Base-by-base conservation (phyloP, 1,140 invertebrate species). In the Argopecten irradians region DNA sequence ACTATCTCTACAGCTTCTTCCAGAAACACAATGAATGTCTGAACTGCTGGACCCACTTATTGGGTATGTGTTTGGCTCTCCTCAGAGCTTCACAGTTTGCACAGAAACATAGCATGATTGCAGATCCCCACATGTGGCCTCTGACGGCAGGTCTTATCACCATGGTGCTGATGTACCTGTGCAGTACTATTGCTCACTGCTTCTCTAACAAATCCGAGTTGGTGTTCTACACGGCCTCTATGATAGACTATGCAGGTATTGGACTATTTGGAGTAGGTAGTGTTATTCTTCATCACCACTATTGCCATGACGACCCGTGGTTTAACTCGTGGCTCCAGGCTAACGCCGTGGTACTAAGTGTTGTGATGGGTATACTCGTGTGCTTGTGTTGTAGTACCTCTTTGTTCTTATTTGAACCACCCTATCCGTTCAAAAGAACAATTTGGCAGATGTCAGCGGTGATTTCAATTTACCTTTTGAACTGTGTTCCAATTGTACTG, bases 1-100 rank as follows among this genome's bases (percentile, higher is more conserved):
- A 94, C 87, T 96, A 95, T 89, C 83, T 94, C 1, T 89, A 92
- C 71, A 95, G 95, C 84, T 86, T 95, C 0, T 95, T 96, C 83
- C 94, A 95, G 88, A 92, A 87, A 88, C 95, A 96, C 87, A 96
- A 96, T 90, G 95, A 95, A 90, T 93, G 94, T 41, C 92, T 96
- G 90, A 96, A 96, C 90, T 90, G 92, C 34, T 95, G 95, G 95
- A 95, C 95, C 22, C 95, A 96, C 86, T 87, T 95, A 13, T 55
- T 95, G 33, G 95, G 94, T 9, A 89, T 94, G n/a, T 14, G 93
- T 5, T 84, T 93, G 33, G 90, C 92, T 16, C 71, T 93, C 5
- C 46, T 87, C 14, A 88, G 93, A 41, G 84, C 89, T n/a, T 36
- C 89, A 5, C 36, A 86, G 14, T 94, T 94, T 35, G 92, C 91